Conservation (phyloP, 2,797 vertebrate species). For the Australoheros facetus region DNA sequence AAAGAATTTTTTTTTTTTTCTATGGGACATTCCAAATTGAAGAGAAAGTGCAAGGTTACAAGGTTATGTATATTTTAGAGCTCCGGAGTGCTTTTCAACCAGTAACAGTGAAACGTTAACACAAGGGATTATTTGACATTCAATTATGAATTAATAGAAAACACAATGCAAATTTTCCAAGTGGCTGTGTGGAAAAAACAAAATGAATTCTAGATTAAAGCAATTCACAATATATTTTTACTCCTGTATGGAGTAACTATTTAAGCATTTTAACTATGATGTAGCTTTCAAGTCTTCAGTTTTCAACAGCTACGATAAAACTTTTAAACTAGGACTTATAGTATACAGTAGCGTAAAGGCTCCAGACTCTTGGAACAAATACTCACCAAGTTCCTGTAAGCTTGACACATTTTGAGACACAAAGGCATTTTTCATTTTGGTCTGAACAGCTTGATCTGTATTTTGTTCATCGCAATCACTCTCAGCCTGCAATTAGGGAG, state of each 20-base stretch:
- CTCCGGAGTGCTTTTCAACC: not conserved
- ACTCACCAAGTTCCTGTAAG: conserved; percentile 96
- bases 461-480: conserved; percentile 91
- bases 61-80: not conserved
- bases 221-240: not conserved
- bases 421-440: conserved; percentile 97
- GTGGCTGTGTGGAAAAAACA: not conserved
- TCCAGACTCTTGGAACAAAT: not conserved
- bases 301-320: not conserved
- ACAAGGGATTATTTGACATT: not conserved
- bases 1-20: not conserved
- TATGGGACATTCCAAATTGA: not conserved
- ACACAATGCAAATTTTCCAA: not conserved
- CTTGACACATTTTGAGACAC: conserved; percentile 98
- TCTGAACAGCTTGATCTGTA: conserved; percentile 89
- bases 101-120: not conserved
- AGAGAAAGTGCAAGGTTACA: not conserved
- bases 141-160: not conserved
- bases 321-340: not conserved
- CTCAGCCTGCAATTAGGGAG: conserved; percentile 81
- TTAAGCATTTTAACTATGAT: not conserved
- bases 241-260: not conserved
- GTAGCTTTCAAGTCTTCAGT: not conserved
- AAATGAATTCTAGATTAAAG: not conserved
- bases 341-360: not conserved